phyloP scores from a whole-genome alignment of 2,888 invertebrate species.

The Nysson spinosus region DNA sequence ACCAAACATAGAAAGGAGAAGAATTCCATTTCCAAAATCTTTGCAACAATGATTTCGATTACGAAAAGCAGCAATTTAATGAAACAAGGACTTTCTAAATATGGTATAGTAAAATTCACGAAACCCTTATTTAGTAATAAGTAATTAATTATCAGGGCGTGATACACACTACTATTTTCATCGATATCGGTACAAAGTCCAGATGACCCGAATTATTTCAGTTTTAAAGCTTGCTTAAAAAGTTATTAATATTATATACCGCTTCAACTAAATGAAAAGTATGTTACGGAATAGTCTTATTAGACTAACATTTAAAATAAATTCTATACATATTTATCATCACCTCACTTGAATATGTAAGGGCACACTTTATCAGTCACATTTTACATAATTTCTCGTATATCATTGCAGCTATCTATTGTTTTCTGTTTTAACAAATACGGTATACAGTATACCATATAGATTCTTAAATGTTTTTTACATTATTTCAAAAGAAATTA shows the following conservation, averaged over 20 bases:
- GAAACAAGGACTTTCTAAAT: constrained; percentile 37
- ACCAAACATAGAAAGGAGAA: background rate
- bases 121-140: background rate
- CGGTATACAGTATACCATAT: background rate
- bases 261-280: background rate
- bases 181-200: constrained; percentile 35
- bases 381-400: too few species aligned
- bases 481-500: background rate
- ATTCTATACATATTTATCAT: too few species aligned
- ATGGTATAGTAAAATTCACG: constrained; percentile 30
- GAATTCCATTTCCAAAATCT: background rate
- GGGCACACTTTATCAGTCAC: too few species aligned
- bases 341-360: too few species aligned
- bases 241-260: background rate
- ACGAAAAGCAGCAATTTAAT: constrained; percentile 9
- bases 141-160: background rate
- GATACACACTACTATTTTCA: constrained; percentile 6
- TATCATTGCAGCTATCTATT: too few species aligned
- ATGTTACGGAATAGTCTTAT: too few species aligned
- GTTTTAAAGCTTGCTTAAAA: background rate
- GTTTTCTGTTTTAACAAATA: background rate
- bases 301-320: too few species aligned
- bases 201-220: background rate
- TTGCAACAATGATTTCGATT: constrained; percentile 31
- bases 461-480: background rate